A percentile compares a stretch with the other conserved stretches of the same genome.
Conservation (phyloP, 2,113 vertebrate species). For the Neogale vison region DNA sequence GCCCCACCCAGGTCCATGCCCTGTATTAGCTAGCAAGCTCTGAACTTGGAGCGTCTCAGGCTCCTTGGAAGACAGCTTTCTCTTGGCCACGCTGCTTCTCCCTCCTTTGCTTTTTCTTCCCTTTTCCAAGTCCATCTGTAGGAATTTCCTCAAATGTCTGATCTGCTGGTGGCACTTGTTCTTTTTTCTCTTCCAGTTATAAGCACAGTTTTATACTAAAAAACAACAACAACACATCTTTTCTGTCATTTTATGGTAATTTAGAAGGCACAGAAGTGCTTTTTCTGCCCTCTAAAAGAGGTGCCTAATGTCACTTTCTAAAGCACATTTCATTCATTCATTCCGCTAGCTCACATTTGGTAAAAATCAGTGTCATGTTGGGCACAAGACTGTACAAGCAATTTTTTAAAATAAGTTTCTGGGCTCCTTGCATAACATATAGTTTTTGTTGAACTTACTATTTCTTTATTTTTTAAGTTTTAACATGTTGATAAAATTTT, state of each 20-base stretch:
- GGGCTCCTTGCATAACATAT: not conserved
- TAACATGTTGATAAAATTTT: not conserved
- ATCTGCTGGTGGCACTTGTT: not conserved
- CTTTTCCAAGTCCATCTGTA: not conserved
- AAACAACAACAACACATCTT: not conserved
- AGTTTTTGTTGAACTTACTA: not conserved
- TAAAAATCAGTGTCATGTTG: not conserved
- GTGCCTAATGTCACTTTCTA: not conserved
- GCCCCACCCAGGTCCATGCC: not conserved
- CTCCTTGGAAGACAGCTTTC: not conserved
- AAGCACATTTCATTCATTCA: not conserved
- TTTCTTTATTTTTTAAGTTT: conserved; percentile 13
- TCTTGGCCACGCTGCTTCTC: not conserved
- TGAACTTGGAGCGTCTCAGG: not conserved
- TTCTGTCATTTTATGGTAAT: conserved; percentile 1
- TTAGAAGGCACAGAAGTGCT: conserved; percentile 17
- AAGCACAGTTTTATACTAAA: conserved; percentile 5
- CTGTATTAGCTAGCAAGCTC: not conserved
- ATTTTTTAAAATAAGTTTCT: not conserved
- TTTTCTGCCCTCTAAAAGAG: not conserved
- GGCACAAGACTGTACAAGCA: not conserved
- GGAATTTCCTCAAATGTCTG: not conserved
- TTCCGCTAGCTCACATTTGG: not conserved
- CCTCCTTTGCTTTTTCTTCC: not conserved
- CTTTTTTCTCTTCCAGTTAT: not conserved